Evolutionary conservation across 2,113 vertebrate species (phyloP).

Genomic region (Corythornis vintsioides): DNA sequence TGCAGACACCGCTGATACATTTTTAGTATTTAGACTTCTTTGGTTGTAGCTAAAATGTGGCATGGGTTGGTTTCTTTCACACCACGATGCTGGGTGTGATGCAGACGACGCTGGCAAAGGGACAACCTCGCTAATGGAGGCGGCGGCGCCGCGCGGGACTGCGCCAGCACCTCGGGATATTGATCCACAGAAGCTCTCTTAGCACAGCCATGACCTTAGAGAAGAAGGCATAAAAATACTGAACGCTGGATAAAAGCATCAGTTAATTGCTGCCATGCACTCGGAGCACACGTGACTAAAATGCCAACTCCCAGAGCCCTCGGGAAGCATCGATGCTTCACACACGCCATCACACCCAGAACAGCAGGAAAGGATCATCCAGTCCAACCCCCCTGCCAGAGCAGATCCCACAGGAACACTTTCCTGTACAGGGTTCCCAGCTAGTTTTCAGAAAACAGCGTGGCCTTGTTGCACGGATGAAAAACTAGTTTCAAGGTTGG

Average conservation of each 20-base stretch:
- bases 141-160: not conserved
- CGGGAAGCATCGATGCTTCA: accelerated
- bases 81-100: not conserved
- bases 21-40: not conserved
- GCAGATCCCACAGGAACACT: too few relatives aligned
- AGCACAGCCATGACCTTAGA: not conserved
- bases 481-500: not conserved
- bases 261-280: not conserved
- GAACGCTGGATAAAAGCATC: not conserved
- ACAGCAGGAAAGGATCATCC: too few relatives aligned
- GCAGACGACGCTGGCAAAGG: not conserved
- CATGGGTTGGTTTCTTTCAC: not conserved
- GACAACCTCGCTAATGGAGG: not conserved
- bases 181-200: not conserved
- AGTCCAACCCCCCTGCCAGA: too few relatives aligned
- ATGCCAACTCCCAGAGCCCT: not conserved
- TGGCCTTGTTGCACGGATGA: not conserved
- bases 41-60: not conserved
- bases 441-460: not conserved
- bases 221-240: not conserved
- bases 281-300: not conserved
- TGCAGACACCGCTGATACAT: not conserved
- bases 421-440: not conserved
- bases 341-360: too few relatives aligned
- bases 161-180: not conserved